phyloP scores from a whole-genome alignment of 2,113 vertebrate genomes.

The Eptesicus fuscus region DNA sequence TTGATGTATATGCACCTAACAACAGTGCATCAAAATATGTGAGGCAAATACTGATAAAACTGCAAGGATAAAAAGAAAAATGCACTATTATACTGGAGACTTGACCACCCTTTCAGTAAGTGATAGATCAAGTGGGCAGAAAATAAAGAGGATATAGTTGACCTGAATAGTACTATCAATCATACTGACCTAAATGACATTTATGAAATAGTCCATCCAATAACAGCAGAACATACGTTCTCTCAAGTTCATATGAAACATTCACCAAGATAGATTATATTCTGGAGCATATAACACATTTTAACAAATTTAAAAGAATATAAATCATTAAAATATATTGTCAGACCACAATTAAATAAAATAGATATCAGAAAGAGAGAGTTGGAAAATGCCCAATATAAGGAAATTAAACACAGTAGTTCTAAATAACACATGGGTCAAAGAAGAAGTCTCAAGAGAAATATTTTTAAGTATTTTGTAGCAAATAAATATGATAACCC shows the following conservation, averaged over 20 bases:
- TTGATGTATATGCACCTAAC: neutral
- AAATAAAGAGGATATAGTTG: neutral
- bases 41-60: neutral
- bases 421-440: neutral
- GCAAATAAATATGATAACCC: neutral
- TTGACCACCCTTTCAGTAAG: neutral
- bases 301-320: neutral
- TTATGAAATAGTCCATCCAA: neutral
- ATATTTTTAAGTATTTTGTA: neutral
- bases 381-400: neutral
- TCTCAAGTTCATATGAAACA: neutral
- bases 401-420: neutral
- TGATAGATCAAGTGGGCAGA: neutral
- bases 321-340: neutral
- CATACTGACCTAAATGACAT: neutral
- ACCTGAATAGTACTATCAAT: neutral
- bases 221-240: neutral
- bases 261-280: neutral
- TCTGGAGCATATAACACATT: neutral
- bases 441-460: neutral
- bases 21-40: neutral
- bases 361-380: neutral
- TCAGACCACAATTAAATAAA: neutral
- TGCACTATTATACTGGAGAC: neutral
- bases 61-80: neutral